phyloP scores from a whole-genome alignment of 1,140 invertebrate genomes.

The Heliconius congener region DNA sequence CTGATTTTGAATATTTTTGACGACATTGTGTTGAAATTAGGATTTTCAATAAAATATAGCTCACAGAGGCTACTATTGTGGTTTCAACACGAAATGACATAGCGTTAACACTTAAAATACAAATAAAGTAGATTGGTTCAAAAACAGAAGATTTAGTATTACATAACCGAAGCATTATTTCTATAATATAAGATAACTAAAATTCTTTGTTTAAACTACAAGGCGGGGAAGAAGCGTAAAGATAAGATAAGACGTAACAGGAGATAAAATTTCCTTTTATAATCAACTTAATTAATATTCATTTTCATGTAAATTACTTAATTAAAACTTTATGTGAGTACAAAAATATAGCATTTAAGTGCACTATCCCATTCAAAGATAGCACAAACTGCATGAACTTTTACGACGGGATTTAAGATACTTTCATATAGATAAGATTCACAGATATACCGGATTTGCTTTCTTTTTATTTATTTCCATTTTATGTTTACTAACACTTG shows the following conservation, averaged over 20 bases:
- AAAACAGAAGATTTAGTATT: background rate
- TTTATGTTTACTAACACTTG: background rate
- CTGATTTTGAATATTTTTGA: background rate
- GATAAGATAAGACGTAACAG: background rate
- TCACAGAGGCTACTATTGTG: no score
- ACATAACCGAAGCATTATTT: background rate
- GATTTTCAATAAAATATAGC: no score
- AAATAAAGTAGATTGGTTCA: background rate
- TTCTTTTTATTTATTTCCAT: background rate
- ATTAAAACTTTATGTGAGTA: slow-evolving; percentile 13
- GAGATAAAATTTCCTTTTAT: slow-evolving; percentile 3
- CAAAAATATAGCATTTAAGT: slow-evolving; percentile 9
- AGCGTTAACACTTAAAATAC: no score
- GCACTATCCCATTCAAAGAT: slow-evolving; percentile 13
- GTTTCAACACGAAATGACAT: no score
- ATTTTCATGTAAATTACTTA: slow-evolving; percentile 4
- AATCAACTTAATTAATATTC: slow-evolving; percentile 5
- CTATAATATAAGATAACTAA: background rate
- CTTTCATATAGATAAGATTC: background rate
- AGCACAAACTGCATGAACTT: slow-evolving; percentile 10
- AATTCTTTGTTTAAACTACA: background rate
- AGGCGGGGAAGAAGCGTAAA: background rate
- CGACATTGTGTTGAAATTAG: no score
- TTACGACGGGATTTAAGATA: background rate
- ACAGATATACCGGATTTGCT: background rate